Evolutionary conservation across 1,140 invertebrate species (phyloP), one percentile per base, ranked within the genome.

Genomic region (Pseudomyrmex flavicornis): DNA sequence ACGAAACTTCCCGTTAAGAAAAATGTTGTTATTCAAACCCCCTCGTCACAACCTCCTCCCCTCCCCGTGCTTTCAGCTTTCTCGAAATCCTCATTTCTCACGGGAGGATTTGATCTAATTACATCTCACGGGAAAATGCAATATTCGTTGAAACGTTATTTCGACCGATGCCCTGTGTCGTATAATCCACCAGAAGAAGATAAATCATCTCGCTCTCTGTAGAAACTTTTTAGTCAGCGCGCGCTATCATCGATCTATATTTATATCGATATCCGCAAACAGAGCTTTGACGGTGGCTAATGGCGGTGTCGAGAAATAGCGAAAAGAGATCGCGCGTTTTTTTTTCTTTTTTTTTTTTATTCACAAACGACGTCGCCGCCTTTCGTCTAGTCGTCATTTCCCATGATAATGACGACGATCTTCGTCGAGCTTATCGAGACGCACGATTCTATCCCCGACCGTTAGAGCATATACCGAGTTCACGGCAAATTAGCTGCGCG

Each of bases 401-500:
- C 15, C 2, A 59, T 48, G 44, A 15, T 52, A 44, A 70, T 80
- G 0, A 52, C 13, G 26, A 26, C 26, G 26, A 35, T 35, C 73
- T 56, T n/a, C 56, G 52, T 46, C 52, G 44, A 20, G 58, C 68
- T 85, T 63, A 83, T 61, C 35, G 62, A 63, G 59, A 52, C 50
- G 44, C 44, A 63, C 4, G 35, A 73, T 70, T 76, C 59, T 35
- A 35, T 72, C 58, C 26, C 26, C 73, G 50, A 84, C 52, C 52
- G 52, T 54, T 10, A 22, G 75, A 35, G 15, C 85, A 70, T 86
- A 76, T 70, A 69, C 52, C 66, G 63, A 63, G 56, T 88, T 88
- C 58, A 84, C 86, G 82, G 63, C 22, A 59, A 75, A 87, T 88
- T 85, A 85, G 52, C 20, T 35, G 50, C 56, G 26, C 8, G 44